Evolutionary conservation across 2,888 invertebrate genomes (phyloP).

Genomic region (Andrena trimmerana): DNA sequence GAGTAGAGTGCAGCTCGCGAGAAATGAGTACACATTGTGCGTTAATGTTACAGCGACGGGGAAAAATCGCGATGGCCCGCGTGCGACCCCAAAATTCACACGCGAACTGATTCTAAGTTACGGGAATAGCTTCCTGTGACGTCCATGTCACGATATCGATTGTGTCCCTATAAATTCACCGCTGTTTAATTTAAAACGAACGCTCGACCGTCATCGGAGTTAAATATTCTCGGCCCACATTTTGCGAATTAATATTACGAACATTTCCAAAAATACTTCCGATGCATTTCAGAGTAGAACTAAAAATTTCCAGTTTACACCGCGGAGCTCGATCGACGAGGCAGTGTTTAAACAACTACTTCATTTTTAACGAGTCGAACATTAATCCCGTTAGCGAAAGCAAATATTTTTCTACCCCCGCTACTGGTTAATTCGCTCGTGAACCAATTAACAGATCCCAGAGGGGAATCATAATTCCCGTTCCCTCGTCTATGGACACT

Average conservation of each 20-base stretch:
- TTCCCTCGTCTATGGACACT: not conserved
- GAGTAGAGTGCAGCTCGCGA: not conserved
- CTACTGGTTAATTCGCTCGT: not conserved
- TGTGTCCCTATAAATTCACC: not conserved
- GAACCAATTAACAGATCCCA: not conserved
- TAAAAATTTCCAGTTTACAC: not conserved
- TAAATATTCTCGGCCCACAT: no score
- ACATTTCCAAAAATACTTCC: no score
- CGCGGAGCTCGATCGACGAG: not conserved
- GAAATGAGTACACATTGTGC: slow-evolving; percentile 13
- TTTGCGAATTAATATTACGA: no score
- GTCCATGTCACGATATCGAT: not conserved
- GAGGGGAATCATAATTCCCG: not conserved
- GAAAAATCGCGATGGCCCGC: slow-evolving; percentile 4
- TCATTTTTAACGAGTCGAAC: not conserved
- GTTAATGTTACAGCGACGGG: not conserved
- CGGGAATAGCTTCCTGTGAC: not conserved
- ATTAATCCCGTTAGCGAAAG: not conserved
- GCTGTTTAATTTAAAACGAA: no score
- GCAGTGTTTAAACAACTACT: not conserved
- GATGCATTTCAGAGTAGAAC: not conserved
- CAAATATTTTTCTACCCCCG: not conserved
- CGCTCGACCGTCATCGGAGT: no score
- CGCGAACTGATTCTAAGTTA: not conserved
- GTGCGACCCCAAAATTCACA: not conserved